A percentile compares a stretch with the other conserved stretches of the same genome.
These are phyloP conservation scores for Strigops habroptila DNA, from an alignment of 2,113 vertebrate species.

Conservation along the genomic window DNA sequence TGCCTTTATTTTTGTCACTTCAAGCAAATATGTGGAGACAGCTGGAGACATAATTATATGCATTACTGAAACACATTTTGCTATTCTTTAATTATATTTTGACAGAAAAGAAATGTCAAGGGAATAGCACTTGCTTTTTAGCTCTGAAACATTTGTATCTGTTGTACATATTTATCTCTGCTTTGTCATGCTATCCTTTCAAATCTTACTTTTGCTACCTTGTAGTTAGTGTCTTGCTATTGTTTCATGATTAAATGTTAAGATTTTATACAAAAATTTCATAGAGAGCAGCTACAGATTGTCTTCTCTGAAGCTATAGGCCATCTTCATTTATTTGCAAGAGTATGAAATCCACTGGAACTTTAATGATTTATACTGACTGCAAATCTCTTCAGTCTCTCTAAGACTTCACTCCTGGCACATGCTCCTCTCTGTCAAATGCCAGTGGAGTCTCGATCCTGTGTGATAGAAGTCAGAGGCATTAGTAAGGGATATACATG, in stretches of 20 bases:
- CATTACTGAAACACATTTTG: conserved; percentile 35
- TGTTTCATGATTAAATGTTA: background rate
- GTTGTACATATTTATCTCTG: conserved; percentile 2
- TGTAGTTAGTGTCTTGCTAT: background rate
- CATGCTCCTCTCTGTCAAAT: background rate
- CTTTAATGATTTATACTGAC: background rate
- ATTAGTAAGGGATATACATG: background rate
- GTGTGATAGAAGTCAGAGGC: background rate
- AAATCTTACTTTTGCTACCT: background rate
- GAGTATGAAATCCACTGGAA: background rate
- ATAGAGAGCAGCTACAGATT: background rate
- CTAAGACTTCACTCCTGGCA: background rate
- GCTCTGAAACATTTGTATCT: conserved; percentile 33
- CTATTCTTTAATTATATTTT: conserved; percentile 55
- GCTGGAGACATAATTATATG: conserved; percentile 38
- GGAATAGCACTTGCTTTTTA: conserved; percentile 42
- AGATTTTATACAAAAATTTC: background rate
- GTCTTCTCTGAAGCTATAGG: background rate
- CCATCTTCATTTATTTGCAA: background rate
- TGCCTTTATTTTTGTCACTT: conserved; percentile 30
- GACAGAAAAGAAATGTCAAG: conserved; percentile 54
- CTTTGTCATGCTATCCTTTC: background rate
- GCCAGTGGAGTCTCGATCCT: background rate
- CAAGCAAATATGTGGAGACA: conserved; percentile 46
- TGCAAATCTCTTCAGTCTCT: background rate